phyloP scores from a whole-genome alignment of 1,140 invertebrate species.

The Bombus fervidus region DNA sequence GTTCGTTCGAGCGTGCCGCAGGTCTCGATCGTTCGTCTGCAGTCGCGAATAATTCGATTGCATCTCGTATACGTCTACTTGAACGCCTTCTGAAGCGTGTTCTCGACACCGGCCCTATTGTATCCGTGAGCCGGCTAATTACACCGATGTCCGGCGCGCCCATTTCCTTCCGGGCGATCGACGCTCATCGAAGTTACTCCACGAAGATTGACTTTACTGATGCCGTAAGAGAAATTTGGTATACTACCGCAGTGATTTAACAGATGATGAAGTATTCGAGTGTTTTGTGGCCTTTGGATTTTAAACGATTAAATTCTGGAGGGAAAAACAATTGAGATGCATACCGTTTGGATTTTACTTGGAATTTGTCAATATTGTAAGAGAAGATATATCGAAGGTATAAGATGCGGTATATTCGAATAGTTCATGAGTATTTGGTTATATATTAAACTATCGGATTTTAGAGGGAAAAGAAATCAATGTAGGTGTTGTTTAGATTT shows the following conservation, averaged over 20 bases:
- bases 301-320: neutral
- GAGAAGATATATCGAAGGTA: no score
- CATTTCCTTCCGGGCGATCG: neutral
- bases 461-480: neutral
- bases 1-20: conserved; percentile 33
- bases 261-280: neutral
- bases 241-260: neutral
- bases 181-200: neutral
- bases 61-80: neutral
- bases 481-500: neutral
- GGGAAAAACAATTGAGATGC: neutral
- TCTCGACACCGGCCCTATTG: neutral
- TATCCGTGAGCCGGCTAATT: conserved; percentile 12
- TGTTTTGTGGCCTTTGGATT: neutral
- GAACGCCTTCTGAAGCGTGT: conserved; percentile 25
- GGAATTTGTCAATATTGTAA: no score
- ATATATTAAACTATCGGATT: neutral
- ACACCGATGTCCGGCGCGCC: neutral
- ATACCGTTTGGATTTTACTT: no score
- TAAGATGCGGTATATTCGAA: no score
- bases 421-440: no score
- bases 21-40: conserved; percentile 1
- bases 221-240: neutral
- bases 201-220: neutral
- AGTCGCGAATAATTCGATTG: conserved; percentile 48